These are phyloP conservation scores for Microcebus murinus DNA, from an alignment of 2,113 vertebrate species.

Conservation along the genomic window DNA sequence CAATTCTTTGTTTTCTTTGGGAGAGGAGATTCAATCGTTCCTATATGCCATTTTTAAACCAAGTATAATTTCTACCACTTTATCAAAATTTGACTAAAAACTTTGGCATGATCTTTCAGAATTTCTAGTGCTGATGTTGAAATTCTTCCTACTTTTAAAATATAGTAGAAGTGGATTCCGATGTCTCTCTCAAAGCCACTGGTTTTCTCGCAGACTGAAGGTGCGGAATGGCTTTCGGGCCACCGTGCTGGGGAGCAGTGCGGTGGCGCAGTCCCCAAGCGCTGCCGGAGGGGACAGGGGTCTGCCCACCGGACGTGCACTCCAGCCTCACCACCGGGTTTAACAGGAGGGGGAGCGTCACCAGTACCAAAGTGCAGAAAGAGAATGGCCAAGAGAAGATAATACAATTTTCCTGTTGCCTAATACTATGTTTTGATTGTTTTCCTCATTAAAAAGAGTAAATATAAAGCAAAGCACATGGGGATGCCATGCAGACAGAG, in stretches of 20 bases:
- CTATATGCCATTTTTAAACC: neutral
- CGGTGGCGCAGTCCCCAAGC: accelerated
- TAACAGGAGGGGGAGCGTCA: accelerated
- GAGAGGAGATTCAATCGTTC: neutral
- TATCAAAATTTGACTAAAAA: neutral
- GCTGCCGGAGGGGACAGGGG: neutral
- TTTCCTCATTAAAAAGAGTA: neutral
- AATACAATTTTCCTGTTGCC: neutral
- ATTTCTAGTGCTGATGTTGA: neutral
- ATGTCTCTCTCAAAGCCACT: neutral
- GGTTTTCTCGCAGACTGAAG: too few relatives aligned
- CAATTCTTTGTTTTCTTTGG: neutral
- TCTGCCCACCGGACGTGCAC: accelerated
- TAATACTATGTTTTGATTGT: neutral
- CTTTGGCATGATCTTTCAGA: neutral
- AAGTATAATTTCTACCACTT: neutral
- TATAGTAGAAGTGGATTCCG: neutral
- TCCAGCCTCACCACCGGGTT: neutral
- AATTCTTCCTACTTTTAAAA: neutral
- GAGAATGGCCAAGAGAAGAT: neutral
- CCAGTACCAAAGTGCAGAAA: neutral
- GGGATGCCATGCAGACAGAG: accelerated
- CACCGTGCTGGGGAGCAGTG: neutral
- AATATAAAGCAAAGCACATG: neutral
- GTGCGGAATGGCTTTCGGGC: neutral